Conservation (phyloP, 2,113 vertebrate species). For the Orycteropus afer region DNA sequence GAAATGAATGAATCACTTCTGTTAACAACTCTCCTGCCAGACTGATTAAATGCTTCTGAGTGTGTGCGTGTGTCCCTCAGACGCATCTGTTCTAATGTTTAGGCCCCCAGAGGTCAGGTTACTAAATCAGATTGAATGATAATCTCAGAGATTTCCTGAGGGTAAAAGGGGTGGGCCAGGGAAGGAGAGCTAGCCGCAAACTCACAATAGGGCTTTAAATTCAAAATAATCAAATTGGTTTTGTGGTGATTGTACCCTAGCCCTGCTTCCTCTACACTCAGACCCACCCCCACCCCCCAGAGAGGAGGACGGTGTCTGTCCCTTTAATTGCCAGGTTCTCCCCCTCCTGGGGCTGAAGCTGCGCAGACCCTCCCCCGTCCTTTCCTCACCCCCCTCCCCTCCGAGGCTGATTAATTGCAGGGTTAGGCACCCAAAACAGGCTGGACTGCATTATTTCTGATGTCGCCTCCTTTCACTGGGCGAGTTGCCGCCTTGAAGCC, state of each 20-base stretch:
- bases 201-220: not conserved
- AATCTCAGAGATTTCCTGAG: not conserved
- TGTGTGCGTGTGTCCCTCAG: not conserved
- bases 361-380: slow-evolving; percentile 80
- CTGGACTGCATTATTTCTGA: slow-evolving; percentile 85
- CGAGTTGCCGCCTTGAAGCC: slow-evolving; percentile 85
- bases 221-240: not conserved
- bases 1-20: slow-evolving; percentile 36
- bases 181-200: not conserved
- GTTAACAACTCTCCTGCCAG: slow-evolving; percentile 35
- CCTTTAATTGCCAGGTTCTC: slow-evolving; percentile 80
- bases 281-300: not conserved
- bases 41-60: slow-evolving; percentile 42
- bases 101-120: slow-evolving; percentile 56
- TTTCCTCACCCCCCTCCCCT: slow-evolving; percentile 79
- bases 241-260: not conserved
- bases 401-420: slow-evolving; percentile 87
- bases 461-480: slow-evolving; percentile 84
- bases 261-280: not conserved
- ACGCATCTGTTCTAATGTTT: slow-evolving; percentile 1
- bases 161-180: not conserved
- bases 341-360: slow-evolving; percentile 36
- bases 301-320: slow-evolving; percentile 68
- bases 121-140: slow-evolving; percentile 37
- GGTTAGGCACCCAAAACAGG: slow-evolving; percentile 83